These are phyloP conservation scores for Luehdorfia chinensis DNA, from an alignment of 1,140 invertebrate genomes.

Conservation along the genomic window DNA sequence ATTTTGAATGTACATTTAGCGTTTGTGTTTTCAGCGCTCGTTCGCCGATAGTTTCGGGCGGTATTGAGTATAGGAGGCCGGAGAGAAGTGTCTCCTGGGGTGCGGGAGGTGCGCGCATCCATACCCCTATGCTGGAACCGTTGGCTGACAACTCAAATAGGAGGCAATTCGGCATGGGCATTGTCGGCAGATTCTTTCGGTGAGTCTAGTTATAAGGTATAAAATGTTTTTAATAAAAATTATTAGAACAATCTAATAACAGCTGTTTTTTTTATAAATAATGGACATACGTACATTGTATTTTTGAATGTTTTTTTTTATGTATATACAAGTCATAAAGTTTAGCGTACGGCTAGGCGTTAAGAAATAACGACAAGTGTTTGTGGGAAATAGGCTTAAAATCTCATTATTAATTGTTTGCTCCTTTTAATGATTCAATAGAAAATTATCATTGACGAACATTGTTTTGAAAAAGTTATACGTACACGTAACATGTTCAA, in stretches of 20 bases:
- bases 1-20: slow-evolving; percentile 3
- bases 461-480: too few species aligned
- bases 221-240: too few species aligned
- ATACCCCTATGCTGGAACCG: slow-evolving; percentile 81
- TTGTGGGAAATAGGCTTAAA: background rate
- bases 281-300: too few species aligned
- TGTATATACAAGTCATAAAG: background rate
- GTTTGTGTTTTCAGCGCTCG: slow-evolving; percentile 44
- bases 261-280: too few species aligned
- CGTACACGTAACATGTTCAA: too few species aligned
- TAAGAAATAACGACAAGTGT: background rate
- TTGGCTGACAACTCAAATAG: slow-evolving; percentile 89
- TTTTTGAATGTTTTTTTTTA: background rate
- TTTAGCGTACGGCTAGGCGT: background rate
- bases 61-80: slow-evolving; percentile 56
- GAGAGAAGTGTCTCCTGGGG: slow-evolving; percentile 65
- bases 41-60: slow-evolving; percentile 54
- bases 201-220: slow-evolving; percentile 72
- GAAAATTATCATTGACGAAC: too few species aligned
- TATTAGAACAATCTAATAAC: too few species aligned
- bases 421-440: too few species aligned
- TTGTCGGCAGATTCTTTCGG: slow-evolving; percentile 88
- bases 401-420: too few species aligned
- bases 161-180: slow-evolving; percentile 90
- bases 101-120: slow-evolving; percentile 82